Evolutionary conservation across 2,888 invertebrate species (phyloP).

Genomic region (Morinoia aosen): DNA sequence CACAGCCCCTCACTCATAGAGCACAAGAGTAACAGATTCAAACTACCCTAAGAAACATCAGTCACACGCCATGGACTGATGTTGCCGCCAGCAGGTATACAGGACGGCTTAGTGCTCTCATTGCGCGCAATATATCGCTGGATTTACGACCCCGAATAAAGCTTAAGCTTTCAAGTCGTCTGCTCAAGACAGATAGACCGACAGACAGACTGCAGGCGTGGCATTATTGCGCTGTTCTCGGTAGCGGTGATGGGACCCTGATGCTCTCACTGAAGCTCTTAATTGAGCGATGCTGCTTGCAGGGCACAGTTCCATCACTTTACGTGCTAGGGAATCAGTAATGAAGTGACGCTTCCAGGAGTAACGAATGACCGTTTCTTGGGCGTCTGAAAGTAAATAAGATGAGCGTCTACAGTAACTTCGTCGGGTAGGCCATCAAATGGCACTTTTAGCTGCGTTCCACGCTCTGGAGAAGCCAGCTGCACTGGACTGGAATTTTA

Average conservation of each 20-base stretch:
- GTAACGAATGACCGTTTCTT: neutral
- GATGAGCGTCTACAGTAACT: neutral
- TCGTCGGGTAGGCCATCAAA: neutral
- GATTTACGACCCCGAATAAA: conserved; percentile 3
- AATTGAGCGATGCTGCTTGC: neutral
- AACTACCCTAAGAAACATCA: neutral
- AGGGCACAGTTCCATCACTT: neutral
- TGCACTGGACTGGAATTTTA: neutral
- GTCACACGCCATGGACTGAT: neutral
- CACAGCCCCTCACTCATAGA: neutral
- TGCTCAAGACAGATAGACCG: neutral
- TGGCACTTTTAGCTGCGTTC: neutral
- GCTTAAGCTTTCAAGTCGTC: conserved; percentile 9
- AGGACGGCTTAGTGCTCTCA: neutral
- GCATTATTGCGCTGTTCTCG: conserved; percentile 1
- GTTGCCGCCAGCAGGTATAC: neutral
- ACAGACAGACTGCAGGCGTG: neutral
- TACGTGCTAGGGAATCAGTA: neutral
- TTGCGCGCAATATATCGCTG: neutral
- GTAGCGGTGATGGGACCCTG: neutral
- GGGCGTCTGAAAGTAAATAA: neutral
- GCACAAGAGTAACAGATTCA: neutral
- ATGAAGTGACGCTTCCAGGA: neutral
- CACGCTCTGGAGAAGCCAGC: neutral
- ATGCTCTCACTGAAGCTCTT: neutral